A percentile compares a stretch with the other conserved stretches of the same genome.
These are phyloP conservation scores for Eidolon dupreanum DNA, from an alignment of 2,797 vertebrate species.

Conservation along the genomic window DNA sequence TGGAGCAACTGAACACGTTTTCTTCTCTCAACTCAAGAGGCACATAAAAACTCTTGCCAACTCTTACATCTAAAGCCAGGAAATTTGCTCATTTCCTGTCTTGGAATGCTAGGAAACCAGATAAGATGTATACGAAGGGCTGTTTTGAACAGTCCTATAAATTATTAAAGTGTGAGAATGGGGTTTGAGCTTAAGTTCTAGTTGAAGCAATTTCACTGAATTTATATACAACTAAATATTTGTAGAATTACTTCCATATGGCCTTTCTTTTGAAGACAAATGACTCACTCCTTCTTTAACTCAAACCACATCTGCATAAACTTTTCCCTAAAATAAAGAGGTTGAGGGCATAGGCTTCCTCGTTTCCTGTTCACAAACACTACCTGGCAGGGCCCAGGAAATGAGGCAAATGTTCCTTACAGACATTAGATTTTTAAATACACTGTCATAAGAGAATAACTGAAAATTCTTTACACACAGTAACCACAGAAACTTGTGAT, in stretches of 20 bases:
- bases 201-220: conserved; percentile 19
- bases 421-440: background rate
- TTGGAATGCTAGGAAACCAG: background rate
- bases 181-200: background rate
- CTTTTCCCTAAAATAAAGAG: conserved; percentile 25
- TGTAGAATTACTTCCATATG: conserved; percentile 61
- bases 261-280: conserved; percentile 42
- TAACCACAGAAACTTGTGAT: background rate
- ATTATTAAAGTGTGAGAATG: background rate
- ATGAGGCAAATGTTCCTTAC: background rate
- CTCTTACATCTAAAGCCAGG: background rate
- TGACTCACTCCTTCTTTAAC: conserved; percentile 51
- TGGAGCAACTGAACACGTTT: background rate
- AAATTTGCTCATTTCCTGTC: background rate
- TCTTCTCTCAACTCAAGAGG: background rate
- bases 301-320: conserved; percentile 26
- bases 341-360: background rate
- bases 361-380: background rate
- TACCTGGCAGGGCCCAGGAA: background rate
- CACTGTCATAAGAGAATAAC: background rate
- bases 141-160: background rate
- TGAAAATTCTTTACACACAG: background rate
- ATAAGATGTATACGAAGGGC: background rate
- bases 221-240: conserved; percentile 52
- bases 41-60: background rate